A percentile compares a stretch with the other conserved stretches of the same genome.
Conservation (phyloP, 2,113 vertebrate species). For the Oxygymnocypris stewartii region DNA sequence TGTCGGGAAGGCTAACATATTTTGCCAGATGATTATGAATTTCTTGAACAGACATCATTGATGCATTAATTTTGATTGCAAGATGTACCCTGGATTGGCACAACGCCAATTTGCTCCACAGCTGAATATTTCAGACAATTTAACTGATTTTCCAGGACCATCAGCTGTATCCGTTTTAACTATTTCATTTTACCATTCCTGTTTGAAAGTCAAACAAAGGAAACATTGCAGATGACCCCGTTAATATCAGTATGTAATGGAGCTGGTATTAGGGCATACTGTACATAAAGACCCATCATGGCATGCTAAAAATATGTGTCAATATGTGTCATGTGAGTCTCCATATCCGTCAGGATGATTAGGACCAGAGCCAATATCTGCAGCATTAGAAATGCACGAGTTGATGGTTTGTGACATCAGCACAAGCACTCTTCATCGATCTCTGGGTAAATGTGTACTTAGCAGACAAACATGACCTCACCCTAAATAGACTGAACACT, state of each 20-base stretch:
- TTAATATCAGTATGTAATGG: no score
- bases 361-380: background rate
- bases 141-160: background rate
- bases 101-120: background rate
- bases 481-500: background rate
- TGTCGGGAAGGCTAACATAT: no score
- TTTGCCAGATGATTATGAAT: background rate
- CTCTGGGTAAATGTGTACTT: conserved; percentile 26
- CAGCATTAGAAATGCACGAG: background rate
- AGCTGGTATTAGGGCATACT: no score
- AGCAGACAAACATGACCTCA: background rate
- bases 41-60: no score
- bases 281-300: no score
- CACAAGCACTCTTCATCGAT: background rate
- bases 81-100: no score
- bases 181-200: no score
- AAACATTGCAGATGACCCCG: no score
- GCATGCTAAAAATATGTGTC: no score
- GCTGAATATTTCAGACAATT: background rate
- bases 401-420: background rate
- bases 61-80: no score
- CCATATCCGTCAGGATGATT: background rate
- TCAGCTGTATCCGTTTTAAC: background rate
- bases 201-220: no score
- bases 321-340: background rate